These are phyloP conservation scores for Patella caerulea DNA, from an alignment of 2,888 invertebrate species.

Conservation along the genomic window DNA sequence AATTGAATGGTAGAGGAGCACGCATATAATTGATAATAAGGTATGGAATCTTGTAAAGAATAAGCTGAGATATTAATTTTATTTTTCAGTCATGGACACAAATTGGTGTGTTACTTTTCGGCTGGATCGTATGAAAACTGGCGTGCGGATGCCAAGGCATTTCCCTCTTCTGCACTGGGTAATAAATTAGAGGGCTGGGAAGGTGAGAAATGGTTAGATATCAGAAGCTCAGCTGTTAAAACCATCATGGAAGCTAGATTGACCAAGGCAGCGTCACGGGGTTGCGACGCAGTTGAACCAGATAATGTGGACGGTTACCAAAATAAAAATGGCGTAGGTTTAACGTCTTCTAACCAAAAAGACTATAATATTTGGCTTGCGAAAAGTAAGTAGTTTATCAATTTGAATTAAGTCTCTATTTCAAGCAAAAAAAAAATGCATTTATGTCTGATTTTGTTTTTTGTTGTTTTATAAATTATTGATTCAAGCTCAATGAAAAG, in stretches of 20 bases:
- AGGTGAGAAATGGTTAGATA: slow-evolving; percentile 47
- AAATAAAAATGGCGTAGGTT: slow-evolving; percentile 39
- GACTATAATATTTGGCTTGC: slow-evolving; percentile 48
- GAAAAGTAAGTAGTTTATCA: slow-evolving; percentile 21
- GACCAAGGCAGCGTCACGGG: slow-evolving; percentile 39
- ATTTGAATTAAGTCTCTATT: too few relatives aligned
- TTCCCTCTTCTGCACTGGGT: slow-evolving; percentile 40
- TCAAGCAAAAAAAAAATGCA: too few relatives aligned
- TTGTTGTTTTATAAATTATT: too few relatives aligned
- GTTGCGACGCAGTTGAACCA: slow-evolving; percentile 52
- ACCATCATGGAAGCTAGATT: slow-evolving; percentile 42
- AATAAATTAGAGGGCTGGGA: slow-evolving; percentile 43
- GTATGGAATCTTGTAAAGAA: too few relatives aligned
- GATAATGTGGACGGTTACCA: slow-evolving; percentile 51
- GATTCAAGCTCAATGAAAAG: too few relatives aligned
- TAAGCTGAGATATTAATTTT: background rate
- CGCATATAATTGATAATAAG: too few relatives aligned
- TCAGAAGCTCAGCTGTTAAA: slow-evolving; percentile 21
- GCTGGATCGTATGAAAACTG: slow-evolving; percentile 47
- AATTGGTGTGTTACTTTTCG: slow-evolving; percentile 52
- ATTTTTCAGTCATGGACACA: slow-evolving; percentile 41
- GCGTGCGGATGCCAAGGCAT: slow-evolving; percentile 38
- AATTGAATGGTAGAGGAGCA: too few relatives aligned
- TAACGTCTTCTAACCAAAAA: slow-evolving; percentile 41
- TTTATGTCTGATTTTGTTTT: too few relatives aligned